Evolutionary conservation across 1,140 invertebrate genomes (phyloP).

Genomic region (Bombus terrestris): DNA sequence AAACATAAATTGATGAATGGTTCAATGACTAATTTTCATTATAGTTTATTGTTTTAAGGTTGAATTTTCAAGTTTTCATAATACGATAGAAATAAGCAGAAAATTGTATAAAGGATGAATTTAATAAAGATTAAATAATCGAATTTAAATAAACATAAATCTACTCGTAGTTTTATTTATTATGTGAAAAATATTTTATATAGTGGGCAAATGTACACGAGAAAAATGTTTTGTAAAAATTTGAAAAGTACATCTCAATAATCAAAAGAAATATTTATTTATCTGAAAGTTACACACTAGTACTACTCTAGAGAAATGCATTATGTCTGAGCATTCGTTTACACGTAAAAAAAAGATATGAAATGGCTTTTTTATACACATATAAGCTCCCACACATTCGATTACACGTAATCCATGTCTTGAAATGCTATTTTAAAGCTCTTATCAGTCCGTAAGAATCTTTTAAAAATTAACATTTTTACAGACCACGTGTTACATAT

Average conservation of each 20-base stretch:
- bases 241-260: not conserved
- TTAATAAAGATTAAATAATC: not conserved
- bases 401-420: conserved; percentile 9
- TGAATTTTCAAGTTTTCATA: not conserved
- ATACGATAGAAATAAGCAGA: not conserved
- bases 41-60: not conserved
- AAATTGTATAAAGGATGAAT: not conserved
- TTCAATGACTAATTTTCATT: not conserved
- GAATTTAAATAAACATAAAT: not conserved
- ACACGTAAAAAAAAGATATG: conserved; percentile 24
- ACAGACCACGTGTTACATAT: conserved; percentile 24
- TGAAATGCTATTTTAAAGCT: conserved; percentile 1
- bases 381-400: conserved; percentile 2
- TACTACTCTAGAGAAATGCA: conserved; percentile 24
- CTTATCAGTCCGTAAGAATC: conserved; percentile 10
- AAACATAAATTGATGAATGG: not conserved
- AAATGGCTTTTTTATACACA: conserved; percentile 13
- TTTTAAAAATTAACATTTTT: conserved; percentile 28
- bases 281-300: conserved; percentile 26
- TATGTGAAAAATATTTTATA: conserved; percentile 2
- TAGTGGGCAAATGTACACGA: not conserved
- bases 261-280: conserved; percentile 44
- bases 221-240: conserved; percentile 2
- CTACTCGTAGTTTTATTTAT: not conserved
- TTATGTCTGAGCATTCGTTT: conserved; percentile 11